Conservation (phyloP, 2,113 vertebrate genomes). For the Sigmodon hispidus region DNA sequence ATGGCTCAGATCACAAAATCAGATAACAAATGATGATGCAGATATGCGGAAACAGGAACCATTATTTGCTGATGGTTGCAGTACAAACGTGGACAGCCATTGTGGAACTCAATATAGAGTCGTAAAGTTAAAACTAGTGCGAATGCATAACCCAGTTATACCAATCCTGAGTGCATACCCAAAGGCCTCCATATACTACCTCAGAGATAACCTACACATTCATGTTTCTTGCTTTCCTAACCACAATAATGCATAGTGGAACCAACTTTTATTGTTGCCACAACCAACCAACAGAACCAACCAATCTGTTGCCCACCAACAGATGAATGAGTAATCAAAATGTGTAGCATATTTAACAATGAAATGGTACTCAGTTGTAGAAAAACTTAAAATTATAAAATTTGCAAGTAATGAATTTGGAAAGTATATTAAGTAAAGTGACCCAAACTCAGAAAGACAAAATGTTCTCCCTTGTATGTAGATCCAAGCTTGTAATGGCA, state of each 20-base stretch:
- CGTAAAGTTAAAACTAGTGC: neutral
- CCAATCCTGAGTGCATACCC: neutral
- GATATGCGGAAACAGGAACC: neutral
- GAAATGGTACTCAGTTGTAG: neutral
- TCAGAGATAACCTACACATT: neutral
- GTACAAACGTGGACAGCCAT: neutral
- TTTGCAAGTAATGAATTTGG: neutral
- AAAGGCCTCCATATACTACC: neutral
- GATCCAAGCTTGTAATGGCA: neutral
- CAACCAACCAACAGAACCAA: no score
- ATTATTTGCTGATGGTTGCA: neutral
- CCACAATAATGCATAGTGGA: neutral
- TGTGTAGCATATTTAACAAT: neutral
- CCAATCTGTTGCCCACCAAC: neutral
- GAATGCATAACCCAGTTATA: neutral
- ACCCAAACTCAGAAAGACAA: neutral
- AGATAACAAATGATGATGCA: neutral
- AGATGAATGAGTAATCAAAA: neutral
- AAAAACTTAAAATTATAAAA: neutral
- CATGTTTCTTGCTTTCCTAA: neutral
- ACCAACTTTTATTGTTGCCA: no score
- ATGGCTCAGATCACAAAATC: neutral
- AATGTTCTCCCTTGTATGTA: neutral
- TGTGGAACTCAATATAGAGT: neutral
- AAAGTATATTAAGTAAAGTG: neutral